Conservation (phyloP, 2,113 vertebrate genomes). For the Perca fluviatilis region DNA sequence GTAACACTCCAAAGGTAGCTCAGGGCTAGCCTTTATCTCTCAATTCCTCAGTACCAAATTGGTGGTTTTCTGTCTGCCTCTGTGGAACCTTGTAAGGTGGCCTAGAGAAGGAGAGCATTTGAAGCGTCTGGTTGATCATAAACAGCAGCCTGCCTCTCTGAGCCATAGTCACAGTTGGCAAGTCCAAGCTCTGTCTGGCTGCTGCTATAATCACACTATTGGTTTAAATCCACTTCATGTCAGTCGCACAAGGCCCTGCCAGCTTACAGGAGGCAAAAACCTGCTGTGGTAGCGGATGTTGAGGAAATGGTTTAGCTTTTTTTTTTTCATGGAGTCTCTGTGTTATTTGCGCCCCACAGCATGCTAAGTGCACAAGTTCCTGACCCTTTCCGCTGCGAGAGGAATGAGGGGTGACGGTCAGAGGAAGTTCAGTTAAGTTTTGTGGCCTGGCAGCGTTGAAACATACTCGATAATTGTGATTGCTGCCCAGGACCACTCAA, state of each 20-base stretch:
- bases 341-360: slow-evolving; percentile 49
- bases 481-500: slow-evolving; percentile 31
- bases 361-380: slow-evolving; percentile 2
- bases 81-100: slow-evolving; percentile 47
- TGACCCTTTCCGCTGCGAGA: slow-evolving; percentile 52
- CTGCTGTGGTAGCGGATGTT: slow-evolving; percentile 72
- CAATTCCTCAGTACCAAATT: slow-evolving; percentile 59
- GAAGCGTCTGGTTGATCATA: slow-evolving; percentile 48
- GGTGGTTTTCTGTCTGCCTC: slow-evolving; percentile 37
- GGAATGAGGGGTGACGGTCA: slow-evolving; percentile 40
- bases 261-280: slow-evolving; percentile 61
- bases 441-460: not conserved
- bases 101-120: slow-evolving; percentile 34
- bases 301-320: slow-evolving; percentile 62
- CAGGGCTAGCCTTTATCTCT: slow-evolving; percentile 37
- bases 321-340: slow-evolving; percentile 32
- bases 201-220: slow-evolving; percentile 52
- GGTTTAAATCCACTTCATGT: slow-evolving; percentile 65
- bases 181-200: slow-evolving; percentile 45
- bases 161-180: slow-evolving; percentile 53
- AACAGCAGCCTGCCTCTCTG: slow-evolving; percentile 42
- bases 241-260: slow-evolving; percentile 41
- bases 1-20: slow-evolving; percentile 48
- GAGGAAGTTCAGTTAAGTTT: slow-evolving; percentile 55
- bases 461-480: slow-evolving; percentile 32